phyloP scores from a whole-genome alignment of 2,797 vertebrate genomes.

The Monodelphis domestica region DNA sequence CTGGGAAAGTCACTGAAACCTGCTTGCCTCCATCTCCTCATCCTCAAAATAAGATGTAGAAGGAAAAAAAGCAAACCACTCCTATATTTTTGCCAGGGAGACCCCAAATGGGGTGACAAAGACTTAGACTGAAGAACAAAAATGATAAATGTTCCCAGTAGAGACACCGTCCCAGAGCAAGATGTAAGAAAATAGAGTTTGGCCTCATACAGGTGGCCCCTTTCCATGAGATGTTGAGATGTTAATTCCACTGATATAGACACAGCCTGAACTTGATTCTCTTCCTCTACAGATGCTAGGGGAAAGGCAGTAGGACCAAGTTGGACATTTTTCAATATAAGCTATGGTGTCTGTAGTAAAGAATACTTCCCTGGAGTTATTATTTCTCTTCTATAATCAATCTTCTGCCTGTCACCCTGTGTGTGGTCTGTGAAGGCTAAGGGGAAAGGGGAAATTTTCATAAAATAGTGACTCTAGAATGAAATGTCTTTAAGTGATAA shows the following conservation, averaged over 20 bases:
- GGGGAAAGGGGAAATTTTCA: slow-evolving; percentile 9
- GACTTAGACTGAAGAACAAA: background rate
- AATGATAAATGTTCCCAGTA: background rate
- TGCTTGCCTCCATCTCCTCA: background rate
- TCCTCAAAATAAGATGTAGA: background rate
- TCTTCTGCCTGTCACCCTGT: background rate
- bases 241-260: background rate
- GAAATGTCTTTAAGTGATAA: background rate
- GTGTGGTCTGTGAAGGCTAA: background rate
- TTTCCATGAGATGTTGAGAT: background rate
- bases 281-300: background rate
- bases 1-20: background rate
- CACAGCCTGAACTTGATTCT: background rate
- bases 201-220: fast-evolving
- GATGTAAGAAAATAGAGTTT: slow-evolving; percentile 2
- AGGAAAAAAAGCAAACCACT: background rate
- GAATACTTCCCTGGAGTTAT: background rate
- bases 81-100: background rate
- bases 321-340: background rate
- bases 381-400: background rate
- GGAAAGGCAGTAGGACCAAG: background rate
- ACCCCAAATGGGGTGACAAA: background rate
- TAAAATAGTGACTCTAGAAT: background rate
- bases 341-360: background rate
- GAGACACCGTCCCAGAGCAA: slow-evolving; percentile 28